These are phyloP conservation scores for Steinernema scapterisci DNA, from an alignment of 2,888 invertebrate genomes.

Conservation along the genomic window DNA sequence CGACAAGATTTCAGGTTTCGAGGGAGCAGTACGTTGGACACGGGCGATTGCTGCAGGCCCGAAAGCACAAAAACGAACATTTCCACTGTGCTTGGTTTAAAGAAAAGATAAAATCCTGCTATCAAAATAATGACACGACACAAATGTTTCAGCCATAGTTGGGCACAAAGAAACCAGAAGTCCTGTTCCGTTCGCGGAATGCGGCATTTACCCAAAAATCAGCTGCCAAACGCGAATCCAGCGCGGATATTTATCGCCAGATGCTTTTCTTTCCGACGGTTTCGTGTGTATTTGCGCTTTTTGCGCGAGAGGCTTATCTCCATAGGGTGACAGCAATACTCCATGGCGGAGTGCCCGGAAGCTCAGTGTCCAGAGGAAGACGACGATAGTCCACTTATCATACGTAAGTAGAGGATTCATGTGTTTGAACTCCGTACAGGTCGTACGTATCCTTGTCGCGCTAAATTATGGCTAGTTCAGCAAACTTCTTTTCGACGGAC, in stretches of 20 bases:
- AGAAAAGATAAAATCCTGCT: neutral
- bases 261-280: neutral
- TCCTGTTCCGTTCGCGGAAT: no score
- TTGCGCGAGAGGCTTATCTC: neutral
- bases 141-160: no score
- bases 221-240: neutral
- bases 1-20: no score
- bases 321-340: neutral
- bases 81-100: neutral
- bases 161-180: no score
- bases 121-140: neutral
- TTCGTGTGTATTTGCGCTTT: neutral
- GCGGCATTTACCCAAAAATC: neutral
- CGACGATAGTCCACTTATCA: neutral
- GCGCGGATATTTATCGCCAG: neutral
- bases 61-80: neutral
- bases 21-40: no score
- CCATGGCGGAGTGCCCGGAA: no score
- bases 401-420: neutral
- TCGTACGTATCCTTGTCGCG: neutral
- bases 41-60: no score
- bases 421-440: neutral
- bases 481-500: neutral
- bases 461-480: neutral
- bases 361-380: neutral